phyloP scores from a whole-genome alignment of 2,113 vertebrate species.

The Hypocryptadius cinnamomeus region DNA sequence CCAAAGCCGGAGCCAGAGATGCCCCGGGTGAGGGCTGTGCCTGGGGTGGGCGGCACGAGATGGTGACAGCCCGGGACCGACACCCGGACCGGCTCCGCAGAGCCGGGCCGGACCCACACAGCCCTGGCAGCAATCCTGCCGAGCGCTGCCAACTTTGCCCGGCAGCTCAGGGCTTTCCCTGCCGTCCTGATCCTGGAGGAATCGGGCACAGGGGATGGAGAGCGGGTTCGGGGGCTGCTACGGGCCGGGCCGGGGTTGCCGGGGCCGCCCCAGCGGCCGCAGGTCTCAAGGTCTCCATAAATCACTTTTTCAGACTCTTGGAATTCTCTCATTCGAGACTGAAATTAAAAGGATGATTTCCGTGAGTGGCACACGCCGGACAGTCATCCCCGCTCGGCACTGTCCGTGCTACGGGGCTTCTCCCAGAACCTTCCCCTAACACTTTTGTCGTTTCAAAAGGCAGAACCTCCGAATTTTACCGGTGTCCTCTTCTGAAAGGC shows the following conservation, averaged over 20 bases:
- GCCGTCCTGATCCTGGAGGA: not conserved
- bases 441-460: not conserved
- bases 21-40: not conserved
- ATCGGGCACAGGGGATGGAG: not conserved
- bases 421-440: not conserved
- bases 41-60: too few relatives aligned
- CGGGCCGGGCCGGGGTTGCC: not conserved
- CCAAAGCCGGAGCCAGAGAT: not conserved
- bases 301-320: not conserved
- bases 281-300: not conserved
- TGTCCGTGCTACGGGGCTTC: not conserved
- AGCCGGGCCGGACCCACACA: not conserved
- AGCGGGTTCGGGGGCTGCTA: not conserved
- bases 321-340: not conserved
- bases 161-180: not conserved
- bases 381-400: not conserved
- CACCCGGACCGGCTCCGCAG: not conserved
- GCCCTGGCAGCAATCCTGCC: not conserved
- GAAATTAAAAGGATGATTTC: not conserved
- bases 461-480: not conserved
- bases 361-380: not conserved
- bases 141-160: not conserved
- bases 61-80: not conserved
- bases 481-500: not conserved
- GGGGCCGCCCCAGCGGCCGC: not conserved